Conservation (phyloP, 2,113 vertebrate genomes). For the Malurus melanocephalus region DNA sequence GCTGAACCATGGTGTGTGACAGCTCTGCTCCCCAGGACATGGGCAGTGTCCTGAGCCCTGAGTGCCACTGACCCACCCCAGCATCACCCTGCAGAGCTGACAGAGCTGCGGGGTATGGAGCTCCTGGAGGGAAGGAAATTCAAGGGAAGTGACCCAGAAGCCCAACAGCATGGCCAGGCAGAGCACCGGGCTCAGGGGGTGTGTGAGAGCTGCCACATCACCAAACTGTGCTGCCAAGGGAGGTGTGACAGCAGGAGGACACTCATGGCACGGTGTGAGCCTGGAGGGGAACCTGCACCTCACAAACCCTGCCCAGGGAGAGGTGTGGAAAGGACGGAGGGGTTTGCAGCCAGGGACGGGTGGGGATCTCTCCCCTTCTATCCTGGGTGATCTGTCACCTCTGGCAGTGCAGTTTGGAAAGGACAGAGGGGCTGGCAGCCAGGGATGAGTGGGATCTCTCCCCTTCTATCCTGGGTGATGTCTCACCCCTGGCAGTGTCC, state of each 20-base stretch:
- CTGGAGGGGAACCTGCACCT: neutral
- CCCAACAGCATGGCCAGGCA: accelerated
- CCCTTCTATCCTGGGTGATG: neutral
- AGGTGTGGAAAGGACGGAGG: neutral
- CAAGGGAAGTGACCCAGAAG: neutral
- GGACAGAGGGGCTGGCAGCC: too few species aligned
- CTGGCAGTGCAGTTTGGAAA: neutral
- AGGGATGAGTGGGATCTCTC: neutral
- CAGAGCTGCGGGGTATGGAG: neutral
- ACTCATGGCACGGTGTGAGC: neutral
- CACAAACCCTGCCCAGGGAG: neutral
- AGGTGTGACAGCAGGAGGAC: neutral
- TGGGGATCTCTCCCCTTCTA: neutral
- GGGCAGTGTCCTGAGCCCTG: neutral
- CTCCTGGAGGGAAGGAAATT: neutral
- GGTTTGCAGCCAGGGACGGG: neutral
- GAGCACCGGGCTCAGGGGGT: neutral
- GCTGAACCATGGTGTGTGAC: neutral
- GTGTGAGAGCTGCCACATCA: neutral
- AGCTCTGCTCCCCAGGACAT: neutral
- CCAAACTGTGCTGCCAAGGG: neutral
- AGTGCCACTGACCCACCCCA: neutral
- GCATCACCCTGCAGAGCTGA: neutral
- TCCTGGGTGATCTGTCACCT: too few species aligned
- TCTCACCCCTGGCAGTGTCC: neutral